Evolutionary conservation across 2,113 vertebrate species (phyloP), one percentile per base, ranked within the genome.

Genomic region (Pongo abelii): DNA sequence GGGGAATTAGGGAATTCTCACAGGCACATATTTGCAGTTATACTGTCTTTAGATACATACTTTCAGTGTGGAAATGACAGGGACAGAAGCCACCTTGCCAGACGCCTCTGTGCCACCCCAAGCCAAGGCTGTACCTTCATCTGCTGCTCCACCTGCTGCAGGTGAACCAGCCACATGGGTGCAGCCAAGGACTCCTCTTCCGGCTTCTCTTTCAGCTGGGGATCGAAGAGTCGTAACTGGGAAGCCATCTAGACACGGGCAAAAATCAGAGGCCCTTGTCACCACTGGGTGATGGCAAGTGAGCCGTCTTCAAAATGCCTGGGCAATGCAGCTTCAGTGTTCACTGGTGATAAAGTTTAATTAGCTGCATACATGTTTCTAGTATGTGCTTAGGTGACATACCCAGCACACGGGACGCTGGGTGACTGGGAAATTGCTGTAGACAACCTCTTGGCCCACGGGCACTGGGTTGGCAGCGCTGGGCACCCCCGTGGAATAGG

Each of bases 141-240:
- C 98, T 99, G 99, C 11, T 98, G 98, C 95, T 99, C 99, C 95
- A 99, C 96, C 0, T 98, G 98, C 79, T 98, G 98, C 93, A 99
- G 99, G 25, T 98, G 99, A 30, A 98, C 95, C 94, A 99, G 97
- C 99, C 99, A 99, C 0, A 98, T 92, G 0, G 99, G 99, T 74
- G 99, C 99, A 78, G 98, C 90, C 25, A 99, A 99, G 79, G 99
- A 96, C 96, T 99, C 99, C 98, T 99, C 99, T n/a, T 99, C 99
- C 0, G 99, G 99, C 35, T 99, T 99, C 97, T 99, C 99, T 94
- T 99, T 99, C 95, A 99, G 98, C 98, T 99, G 99, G 6, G 99
- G 99, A 97, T 99, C 99, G 40, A 99, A 99, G 96, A 99, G 99
- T 69, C 99, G 98, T 46, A 99, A 98, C 93, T 99, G 99, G 46